These are phyloP conservation scores for Phaonia tiefii DNA, from an alignment of 2,888 invertebrate genomes.

Conservation along the genomic window DNA sequence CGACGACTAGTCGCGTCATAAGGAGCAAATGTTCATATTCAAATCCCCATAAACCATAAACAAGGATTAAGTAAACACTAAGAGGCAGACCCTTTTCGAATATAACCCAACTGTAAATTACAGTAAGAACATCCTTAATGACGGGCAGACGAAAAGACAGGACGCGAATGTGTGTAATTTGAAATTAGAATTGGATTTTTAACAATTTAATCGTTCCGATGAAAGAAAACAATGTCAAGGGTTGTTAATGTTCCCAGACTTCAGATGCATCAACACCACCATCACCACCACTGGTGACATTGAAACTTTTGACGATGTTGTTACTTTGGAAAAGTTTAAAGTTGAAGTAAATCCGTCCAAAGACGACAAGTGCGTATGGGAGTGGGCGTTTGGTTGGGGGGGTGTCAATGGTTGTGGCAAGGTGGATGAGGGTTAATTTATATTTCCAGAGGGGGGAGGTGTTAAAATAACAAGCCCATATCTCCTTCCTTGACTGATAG, in stretches of 20 bases:
- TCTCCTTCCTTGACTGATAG: slow-evolving; percentile 9
- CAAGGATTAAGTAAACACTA: slow-evolving; percentile 56
- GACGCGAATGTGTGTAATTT: not conserved
- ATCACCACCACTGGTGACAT: slow-evolving; percentile 48
- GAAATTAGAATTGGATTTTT: slow-evolving; percentile 40
- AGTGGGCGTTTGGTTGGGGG: not conserved
- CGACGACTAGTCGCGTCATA: not conserved
- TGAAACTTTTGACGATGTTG: slow-evolving; percentile 45
- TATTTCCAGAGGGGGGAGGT: not conserved
- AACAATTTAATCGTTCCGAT: slow-evolving; percentile 64
- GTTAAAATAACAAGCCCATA: slow-evolving; percentile 29
- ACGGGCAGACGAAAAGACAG: slow-evolving; percentile 18
- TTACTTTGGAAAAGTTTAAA: slow-evolving; percentile 4
- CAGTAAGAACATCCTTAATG: slow-evolving; percentile 44
- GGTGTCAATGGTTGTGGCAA: not conserved
- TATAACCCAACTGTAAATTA: not conserved
- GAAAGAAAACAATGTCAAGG: slow-evolving; percentile 44
- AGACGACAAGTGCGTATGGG: slow-evolving; percentile 24
- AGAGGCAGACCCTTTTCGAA: slow-evolving; percentile 32
- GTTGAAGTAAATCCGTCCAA: slow-evolving; percentile 12
- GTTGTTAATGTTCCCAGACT: slow-evolving; percentile 46
- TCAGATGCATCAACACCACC: not conserved
- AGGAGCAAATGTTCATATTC: slow-evolving; percentile 30
- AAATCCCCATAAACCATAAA: slow-evolving; percentile 35
- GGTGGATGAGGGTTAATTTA: slow-evolving; percentile 22